phyloP scores from a whole-genome alignment of 2,888 invertebrate genomes.

The Diogma glabrata region DNA sequence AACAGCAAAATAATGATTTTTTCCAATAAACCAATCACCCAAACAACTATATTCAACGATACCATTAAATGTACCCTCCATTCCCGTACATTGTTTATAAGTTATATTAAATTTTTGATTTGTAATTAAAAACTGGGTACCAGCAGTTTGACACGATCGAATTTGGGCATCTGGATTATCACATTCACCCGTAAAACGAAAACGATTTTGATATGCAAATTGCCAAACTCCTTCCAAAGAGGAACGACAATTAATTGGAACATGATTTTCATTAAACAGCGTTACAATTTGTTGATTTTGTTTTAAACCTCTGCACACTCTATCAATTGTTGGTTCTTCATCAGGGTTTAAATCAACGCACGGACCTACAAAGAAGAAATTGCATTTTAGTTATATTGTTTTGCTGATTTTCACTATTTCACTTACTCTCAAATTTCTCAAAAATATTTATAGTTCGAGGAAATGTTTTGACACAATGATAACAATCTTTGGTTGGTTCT shows the following conservation, averaged over 20 bases:
- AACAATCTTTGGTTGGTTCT: slow-evolving; percentile 50
- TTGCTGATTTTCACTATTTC: background rate
- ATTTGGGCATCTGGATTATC: slow-evolving; percentile 80
- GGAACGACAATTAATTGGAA: slow-evolving; percentile 82
- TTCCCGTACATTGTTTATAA: slow-evolving; percentile 79
- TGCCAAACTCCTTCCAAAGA: slow-evolving; percentile 95
- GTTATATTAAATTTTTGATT: slow-evolving; percentile 95
- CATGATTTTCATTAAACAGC: slow-evolving; percentile 79
- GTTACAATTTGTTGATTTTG: slow-evolving; percentile 72
- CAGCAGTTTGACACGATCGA: slow-evolving; percentile 88
- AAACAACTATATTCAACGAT: slow-evolving; percentile 86
- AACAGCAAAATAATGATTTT: slow-evolving; percentile 95
- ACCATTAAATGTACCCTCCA: slow-evolving; percentile 84
- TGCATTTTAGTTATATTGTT: background rate
- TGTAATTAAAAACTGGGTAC: slow-evolving; percentile 88
- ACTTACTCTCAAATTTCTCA: slow-evolving; percentile 75
- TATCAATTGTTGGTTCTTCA: slow-evolving; percentile 58
- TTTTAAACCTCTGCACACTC: slow-evolving; percentile 63
- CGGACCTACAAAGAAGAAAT: slow-evolving; percentile 40
- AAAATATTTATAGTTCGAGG: slow-evolving; percentile 80
- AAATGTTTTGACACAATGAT: slow-evolving; percentile 72
- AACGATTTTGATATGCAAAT: slow-evolving; percentile 82
- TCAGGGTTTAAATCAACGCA: slow-evolving; percentile 58
- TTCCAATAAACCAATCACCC: slow-evolving; percentile 91
- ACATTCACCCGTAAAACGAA: slow-evolving; percentile 86